phyloP scores from a whole-genome alignment of 2,113 vertebrate species.

The Silurus asotus region DNA sequence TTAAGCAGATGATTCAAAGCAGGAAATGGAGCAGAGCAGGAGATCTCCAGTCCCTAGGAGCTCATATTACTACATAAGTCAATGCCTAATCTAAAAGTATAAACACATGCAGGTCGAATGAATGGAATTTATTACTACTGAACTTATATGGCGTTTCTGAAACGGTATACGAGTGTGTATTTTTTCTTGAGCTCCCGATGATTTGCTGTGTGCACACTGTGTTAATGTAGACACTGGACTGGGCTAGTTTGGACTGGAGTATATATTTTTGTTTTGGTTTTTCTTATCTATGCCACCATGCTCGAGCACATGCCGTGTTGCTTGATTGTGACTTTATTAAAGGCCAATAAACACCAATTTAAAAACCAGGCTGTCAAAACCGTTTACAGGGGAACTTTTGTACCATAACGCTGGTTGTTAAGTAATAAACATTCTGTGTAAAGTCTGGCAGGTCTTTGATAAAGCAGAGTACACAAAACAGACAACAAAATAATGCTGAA shows the following conservation, averaged over 20 bases:
- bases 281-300: background rate
- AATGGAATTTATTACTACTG: conserved; percentile 47
- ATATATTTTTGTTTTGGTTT: background rate
- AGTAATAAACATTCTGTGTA: background rate
- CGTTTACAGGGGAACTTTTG: background rate
- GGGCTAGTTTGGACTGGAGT: background rate
- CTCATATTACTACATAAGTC: background rate
- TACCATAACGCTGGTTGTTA: background rate
- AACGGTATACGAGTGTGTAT: background rate
- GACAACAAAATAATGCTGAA: no score
- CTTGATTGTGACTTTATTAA: conserved; percentile 44
- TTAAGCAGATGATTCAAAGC: conserved; percentile 25
- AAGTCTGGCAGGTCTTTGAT: conserved; percentile 15
- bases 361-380: conserved; percentile 37
- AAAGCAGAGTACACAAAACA: background rate
- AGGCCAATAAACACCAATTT: conserved; percentile 20
- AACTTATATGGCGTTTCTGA: conserved; percentile 40
- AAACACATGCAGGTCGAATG: background rate
- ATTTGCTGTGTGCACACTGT: background rate
- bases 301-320: background rate
- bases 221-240: background rate
- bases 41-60: background rate
- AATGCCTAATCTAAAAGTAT: conserved; percentile 12
- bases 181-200: conserved; percentile 4
- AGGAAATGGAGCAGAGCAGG: background rate